phyloP scores from a whole-genome alignment of 2,888 invertebrate genomes.

The Microctonus brassicae region DNA sequence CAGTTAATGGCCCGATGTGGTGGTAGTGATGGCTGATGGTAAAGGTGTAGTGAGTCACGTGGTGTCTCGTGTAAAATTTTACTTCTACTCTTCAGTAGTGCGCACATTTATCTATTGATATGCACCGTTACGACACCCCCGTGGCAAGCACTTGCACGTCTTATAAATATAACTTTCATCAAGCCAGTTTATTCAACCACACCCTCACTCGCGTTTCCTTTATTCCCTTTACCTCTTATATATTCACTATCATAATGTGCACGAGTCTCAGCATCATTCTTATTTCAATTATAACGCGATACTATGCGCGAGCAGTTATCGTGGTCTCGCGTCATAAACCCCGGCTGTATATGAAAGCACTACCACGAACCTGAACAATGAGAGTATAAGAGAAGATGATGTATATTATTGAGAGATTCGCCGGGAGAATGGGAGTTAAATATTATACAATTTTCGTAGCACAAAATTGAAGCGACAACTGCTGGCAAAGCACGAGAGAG shows the following conservation, averaged over 20 bases:
- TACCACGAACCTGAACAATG: background rate
- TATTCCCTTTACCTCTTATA: conserved; percentile 1
- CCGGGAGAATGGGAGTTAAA: background rate
- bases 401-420: background rate
- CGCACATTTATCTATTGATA: conserved; percentile 11
- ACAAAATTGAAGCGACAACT: conserved; percentile 28
- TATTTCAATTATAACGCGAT: conserved; percentile 58
- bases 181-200: background rate
- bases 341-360: conserved; percentile 38
- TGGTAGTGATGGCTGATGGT: background rate
- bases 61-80: conserved; percentile 42
- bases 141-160: conserved; percentile 32
- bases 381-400: background rate
- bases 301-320: conserved; percentile 56
- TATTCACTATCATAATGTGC: conserved; percentile 23
- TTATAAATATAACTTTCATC: background rate
- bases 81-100: conserved; percentile 4
- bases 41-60: conserved; percentile 17
- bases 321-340: conserved; percentile 61
- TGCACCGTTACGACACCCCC: conserved; percentile 49
- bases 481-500: conserved; percentile 13
- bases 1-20: conserved; percentile 43
- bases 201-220: background rate
- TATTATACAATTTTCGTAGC: background rate
- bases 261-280: conserved; percentile 54